Percentiles rank a stretch among this genome's conserved stretches.
phyloP scores from a whole-genome alignment of 2,113 vertebrate genomes.

The Otis tarda region DNA sequence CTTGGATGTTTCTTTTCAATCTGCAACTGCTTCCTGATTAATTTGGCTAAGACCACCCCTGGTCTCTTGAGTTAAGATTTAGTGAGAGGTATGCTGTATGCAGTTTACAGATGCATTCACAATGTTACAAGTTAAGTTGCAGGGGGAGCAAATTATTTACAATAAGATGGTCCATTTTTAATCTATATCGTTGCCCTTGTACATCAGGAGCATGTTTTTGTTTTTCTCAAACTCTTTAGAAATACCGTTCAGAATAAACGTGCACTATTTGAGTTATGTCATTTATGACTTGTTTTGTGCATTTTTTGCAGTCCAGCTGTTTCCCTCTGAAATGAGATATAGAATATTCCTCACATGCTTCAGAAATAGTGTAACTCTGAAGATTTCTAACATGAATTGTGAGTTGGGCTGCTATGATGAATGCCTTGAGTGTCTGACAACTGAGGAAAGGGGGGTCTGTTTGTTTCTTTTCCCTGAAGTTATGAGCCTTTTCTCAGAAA shows the following conservation, averaged over 20 bases:
- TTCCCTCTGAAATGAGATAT: background rate
- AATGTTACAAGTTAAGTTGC: slow-evolving; percentile 33
- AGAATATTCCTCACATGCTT: background rate
- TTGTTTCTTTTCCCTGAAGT: background rate
- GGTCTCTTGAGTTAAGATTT: slow-evolving; percentile 40
- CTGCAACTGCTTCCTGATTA: slow-evolving; percentile 55
- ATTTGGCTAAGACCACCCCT: slow-evolving; percentile 33
- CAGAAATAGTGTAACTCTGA: background rate
- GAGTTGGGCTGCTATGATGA: background rate
- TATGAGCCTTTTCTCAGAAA: background rate
- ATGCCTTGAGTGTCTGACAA: background rate
- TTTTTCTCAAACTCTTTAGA: slow-evolving; percentile 64
- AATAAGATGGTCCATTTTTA: slow-evolving; percentile 45
- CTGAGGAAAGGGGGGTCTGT: background rate
- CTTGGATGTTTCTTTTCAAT: slow-evolving; percentile 57
- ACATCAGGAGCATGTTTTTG: slow-evolving; percentile 64
- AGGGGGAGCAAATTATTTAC: slow-evolving; percentile 52
- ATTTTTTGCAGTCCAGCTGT: background rate
- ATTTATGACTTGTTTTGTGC: background rate
- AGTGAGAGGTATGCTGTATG: slow-evolving; percentile 16
- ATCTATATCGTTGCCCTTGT: slow-evolving; percentile 47
- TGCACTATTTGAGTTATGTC: slow-evolving; percentile 66
- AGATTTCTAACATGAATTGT: background rate
- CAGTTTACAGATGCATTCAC: slow-evolving; percentile 20
- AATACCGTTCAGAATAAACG: slow-evolving; percentile 62